These are phyloP conservation scores for Chrysocyon brachyurus DNA, from an alignment of 2,797 vertebrate species.

Conservation along the genomic window DNA sequence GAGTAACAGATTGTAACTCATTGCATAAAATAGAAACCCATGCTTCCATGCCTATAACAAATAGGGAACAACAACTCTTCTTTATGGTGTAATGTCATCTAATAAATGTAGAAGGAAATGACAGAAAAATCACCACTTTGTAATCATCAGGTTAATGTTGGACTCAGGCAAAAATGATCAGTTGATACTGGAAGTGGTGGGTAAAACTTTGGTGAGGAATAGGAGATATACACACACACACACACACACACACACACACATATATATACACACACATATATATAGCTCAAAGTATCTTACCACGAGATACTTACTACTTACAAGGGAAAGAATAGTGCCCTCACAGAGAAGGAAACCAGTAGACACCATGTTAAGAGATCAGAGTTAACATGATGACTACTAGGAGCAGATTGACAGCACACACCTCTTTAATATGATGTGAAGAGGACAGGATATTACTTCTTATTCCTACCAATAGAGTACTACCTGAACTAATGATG, in stretches of 20 bases:
- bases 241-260: too few species aligned
- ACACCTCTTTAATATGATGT: not conserved
- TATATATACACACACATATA: too few species aligned
- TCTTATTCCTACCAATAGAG: not conserved
- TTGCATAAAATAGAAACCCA: not conserved
- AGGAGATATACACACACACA: not conserved
- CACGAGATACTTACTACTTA: not conserved
- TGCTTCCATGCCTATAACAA: not conserved
- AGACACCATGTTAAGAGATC: not conserved
- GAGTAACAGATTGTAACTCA: not conserved
- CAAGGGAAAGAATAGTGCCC: not conserved
- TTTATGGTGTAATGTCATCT: not conserved
- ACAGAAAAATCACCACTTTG: constrained; percentile 20
- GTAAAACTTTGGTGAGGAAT: not conserved
- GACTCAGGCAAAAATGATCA: constrained; percentile 41
- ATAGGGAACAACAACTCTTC: not conserved
- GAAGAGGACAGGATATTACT: not conserved
- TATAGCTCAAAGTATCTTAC: not conserved
- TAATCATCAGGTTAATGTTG: not conserved
- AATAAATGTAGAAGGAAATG: not conserved
- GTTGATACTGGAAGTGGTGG: not conserved
- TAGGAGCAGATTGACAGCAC: not conserved
- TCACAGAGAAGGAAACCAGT: not conserved
- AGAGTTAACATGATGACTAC: not conserved
- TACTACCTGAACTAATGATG: not conserved